Percentiles rank a stretch among this genome's conserved stretches.
Conservation (phyloP, 2,797 vertebrate genomes). For the Siniperca scherzeri region DNA sequence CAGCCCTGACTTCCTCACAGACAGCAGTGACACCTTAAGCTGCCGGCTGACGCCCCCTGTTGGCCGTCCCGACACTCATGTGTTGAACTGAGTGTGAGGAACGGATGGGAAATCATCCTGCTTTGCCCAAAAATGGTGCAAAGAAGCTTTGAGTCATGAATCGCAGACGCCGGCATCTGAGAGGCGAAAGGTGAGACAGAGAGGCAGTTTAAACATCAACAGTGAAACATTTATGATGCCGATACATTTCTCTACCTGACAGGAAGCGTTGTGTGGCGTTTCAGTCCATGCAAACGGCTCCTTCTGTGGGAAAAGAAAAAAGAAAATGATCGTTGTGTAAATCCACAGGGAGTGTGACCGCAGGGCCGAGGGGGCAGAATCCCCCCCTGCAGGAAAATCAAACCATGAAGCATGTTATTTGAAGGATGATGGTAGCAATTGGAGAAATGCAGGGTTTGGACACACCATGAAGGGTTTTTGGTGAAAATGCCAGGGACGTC, state of each 20-base stretch:
- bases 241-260: slow-evolving; percentile 9
- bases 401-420: slow-evolving; percentile 61
- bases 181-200: slow-evolving; percentile 11
- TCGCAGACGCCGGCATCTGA: neutral
- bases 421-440: slow-evolving; percentile 60
- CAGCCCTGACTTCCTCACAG: neutral
- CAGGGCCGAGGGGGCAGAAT: slow-evolving; percentile 36
- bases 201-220: slow-evolving; percentile 5
- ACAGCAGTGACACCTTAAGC: slow-evolving; percentile 24
- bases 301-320: slow-evolving; percentile 13
- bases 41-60: slow-evolving; percentile 77
- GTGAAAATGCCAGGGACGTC: neutral
- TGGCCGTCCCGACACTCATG: slow-evolving; percentile 42
- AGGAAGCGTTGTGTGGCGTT: slow-evolving; percentile 18
- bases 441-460: slow-evolving; percentile 51
- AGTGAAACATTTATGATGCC: slow-evolving; percentile 2
- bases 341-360: slow-evolving; percentile 37
- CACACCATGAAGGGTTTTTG: slow-evolving; percentile 20
- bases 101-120: neutral
- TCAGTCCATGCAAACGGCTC: slow-evolving; percentile 14
- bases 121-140: slow-evolving; percentile 45
- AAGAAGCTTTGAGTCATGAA: slow-evolving; percentile 27
- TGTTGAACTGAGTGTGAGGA: neutral
- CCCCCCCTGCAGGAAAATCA: slow-evolving; percentile 46
- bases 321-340: slow-evolving; percentile 7